Percentiles rank a stretch among this genome's conserved stretches.
Evolutionary conservation across 2,113 vertebrate species (phyloP).

Genomic region (Australoheros scitulus): DNA sequence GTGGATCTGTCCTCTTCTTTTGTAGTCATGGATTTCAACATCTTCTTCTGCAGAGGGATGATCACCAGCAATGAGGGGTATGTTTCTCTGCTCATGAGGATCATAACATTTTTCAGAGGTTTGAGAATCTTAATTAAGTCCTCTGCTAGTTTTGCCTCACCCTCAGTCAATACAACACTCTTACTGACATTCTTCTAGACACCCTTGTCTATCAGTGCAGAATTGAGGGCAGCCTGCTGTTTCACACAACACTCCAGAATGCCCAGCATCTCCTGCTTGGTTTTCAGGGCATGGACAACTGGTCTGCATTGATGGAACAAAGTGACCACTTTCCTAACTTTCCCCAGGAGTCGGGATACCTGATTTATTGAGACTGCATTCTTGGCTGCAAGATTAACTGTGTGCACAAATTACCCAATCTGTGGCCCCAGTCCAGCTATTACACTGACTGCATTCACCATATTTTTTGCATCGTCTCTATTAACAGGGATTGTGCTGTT

Average conservation of each 20-base stretch:
- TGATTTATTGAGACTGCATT: constrained; percentile 1
- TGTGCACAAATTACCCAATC: neutral
- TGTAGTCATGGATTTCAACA: neutral
- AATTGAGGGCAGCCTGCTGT: neutral
- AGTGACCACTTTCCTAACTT: neutral
- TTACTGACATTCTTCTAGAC: neutral
- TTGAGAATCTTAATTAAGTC: neutral
- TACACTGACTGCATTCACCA: neutral
- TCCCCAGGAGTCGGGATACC: neutral
- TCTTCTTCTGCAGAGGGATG: neutral
- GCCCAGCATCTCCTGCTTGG: neutral
- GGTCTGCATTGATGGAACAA: neutral
- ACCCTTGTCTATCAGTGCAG: neutral
- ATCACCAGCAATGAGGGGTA: neutral
- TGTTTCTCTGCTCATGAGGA: neutral
- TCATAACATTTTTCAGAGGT: neutral
- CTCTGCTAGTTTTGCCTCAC: neutral
- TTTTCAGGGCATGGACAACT: neutral
- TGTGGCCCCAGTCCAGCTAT: neutral
- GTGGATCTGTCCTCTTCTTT: neutral
- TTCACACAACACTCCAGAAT: neutral
- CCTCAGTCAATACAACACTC: neutral
- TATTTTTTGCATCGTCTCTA: neutral
- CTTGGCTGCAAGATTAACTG: neutral
- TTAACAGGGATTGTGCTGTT: neutral